Conservation (phyloP, 2,797 vertebrate species). For the Diplodus sargus region DNA sequence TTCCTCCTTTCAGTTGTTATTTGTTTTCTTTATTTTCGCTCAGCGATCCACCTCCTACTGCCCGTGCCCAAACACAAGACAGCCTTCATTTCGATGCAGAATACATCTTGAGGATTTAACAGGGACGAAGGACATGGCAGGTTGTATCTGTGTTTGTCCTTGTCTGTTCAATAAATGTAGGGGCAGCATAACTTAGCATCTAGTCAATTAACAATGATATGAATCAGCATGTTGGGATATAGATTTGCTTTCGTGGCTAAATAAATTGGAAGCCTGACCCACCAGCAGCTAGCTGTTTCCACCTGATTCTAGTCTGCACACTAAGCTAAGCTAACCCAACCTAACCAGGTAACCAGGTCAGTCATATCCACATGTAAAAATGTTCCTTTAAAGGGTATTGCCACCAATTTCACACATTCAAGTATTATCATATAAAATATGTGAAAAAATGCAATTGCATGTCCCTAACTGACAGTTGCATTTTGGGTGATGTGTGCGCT, state of each 20-base stretch:
- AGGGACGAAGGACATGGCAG: neutral
- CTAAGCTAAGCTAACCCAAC: neutral
- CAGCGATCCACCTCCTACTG: neutral
- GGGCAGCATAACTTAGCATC: neutral
- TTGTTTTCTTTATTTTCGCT: neutral
- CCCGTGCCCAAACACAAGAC: constrained; percentile 23
- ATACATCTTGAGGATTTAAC: constrained; percentile 22
- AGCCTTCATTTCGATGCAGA: constrained; percentile 62
- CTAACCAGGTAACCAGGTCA: no score
- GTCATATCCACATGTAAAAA: no score
- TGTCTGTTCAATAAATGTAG: neutral
- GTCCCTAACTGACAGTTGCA: no score
- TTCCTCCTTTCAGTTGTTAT: neutral
- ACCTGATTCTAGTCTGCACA: neutral
- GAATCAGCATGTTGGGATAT: neutral
- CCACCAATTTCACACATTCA: no score
- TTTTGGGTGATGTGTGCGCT: no score
- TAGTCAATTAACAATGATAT: neutral
- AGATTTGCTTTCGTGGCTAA: neutral
- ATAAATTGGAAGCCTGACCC: neutral
- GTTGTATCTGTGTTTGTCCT: neutral
- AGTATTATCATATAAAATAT: no score
- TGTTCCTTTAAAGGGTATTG: no score
- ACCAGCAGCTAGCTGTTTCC: neutral
- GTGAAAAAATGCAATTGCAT: no score